Percentiles rank a stretch among this genome's conserved stretches.
Conservation (phyloP, 2,888 invertebrate genomes). For the Nasonovia ribisnigri region DNA sequence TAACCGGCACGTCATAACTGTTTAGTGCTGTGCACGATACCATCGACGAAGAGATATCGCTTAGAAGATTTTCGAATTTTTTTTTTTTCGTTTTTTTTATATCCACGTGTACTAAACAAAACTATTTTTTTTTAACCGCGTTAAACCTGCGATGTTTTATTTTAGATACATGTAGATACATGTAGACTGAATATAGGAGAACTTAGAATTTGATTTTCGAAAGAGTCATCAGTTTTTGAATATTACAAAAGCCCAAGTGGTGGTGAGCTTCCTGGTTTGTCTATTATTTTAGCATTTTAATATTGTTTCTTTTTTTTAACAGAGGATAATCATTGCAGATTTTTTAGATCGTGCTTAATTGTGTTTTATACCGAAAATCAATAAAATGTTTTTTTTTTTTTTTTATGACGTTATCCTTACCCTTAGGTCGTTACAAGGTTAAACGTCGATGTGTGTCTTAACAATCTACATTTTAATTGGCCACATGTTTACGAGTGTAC, state of each 20-base stretch:
- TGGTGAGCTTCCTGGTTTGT: not conserved
- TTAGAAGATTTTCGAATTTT: not conserved
- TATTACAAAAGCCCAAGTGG: not conserved
- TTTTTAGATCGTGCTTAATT: not conserved
- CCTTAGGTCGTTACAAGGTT: not conserved
- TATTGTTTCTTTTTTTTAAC: not conserved
- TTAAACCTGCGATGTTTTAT: not conserved
- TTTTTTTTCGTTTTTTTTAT: too few species aligned
- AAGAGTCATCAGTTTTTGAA: not conserved
- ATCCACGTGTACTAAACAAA: not conserved
- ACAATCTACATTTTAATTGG: not conserved
- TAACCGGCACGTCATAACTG: constrained; percentile 22
- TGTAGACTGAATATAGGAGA: not conserved
- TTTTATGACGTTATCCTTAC: too few species aligned
- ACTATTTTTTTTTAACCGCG: not conserved
- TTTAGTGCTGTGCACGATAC: not conserved
- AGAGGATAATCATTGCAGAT: not conserved
- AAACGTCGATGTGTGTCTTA: not conserved
- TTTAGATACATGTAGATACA: not conserved
- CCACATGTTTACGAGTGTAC: too few species aligned
- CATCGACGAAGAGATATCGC: not conserved
- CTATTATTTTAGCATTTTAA: not conserved
- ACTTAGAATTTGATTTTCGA: not conserved
- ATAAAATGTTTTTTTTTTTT: not conserved
- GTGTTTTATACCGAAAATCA: not conserved